Evolutionary conservation across 2,888 invertebrate genomes (phyloP), one percentile per base, ranked within the genome.

Genomic region (Idaea aversata): DNA sequence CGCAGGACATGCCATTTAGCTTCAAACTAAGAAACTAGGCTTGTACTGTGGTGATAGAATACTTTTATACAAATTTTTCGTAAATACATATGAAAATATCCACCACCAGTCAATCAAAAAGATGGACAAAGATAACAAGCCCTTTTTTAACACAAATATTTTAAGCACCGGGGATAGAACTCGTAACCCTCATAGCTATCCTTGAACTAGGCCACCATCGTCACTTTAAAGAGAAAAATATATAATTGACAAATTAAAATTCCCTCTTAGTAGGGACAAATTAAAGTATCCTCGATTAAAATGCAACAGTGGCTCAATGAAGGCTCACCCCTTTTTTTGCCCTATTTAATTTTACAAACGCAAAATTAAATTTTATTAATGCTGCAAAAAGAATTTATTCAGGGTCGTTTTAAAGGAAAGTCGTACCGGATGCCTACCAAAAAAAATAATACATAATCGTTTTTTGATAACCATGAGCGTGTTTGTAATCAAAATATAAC

Each of bases 401-500:
- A 47, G 47, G 47, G 47, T 47, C 13, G 47, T 10, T 47, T 47
- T 47, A 67, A 71, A 64, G 65, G 15, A 61, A 57, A 47, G 36
- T 57, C 10, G n/a, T 36, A 62, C 16, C 36, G 25, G 25, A 25
- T 25, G 3, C 25, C 25, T 2, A 25, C 25, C 25, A 25, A 25
- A 25, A 25, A 25, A 25, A 25, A 25, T 25, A 3, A n/a, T n/a
- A 25, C 25, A 2, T 25, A 25, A 25, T 25, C 25, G 25, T 25
- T 25, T 25, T 25, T 25, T 25, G 25, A 25, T 25, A 25, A 25
- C 25, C 1, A 25, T 25, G 25, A 25, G 1, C 25, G 25, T 25
- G 25, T 25, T 25, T 2, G 25, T 2, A 25, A 25, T 25, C 25
- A 3, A 25, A 25, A 25, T 25, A 25, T 2, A 25, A 25, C 25